A percentile compares a stretch with the other conserved stretches of the same genome.
Conservation (phyloP, 2,113 vertebrate genomes). For the Aramus guarauna region DNA sequence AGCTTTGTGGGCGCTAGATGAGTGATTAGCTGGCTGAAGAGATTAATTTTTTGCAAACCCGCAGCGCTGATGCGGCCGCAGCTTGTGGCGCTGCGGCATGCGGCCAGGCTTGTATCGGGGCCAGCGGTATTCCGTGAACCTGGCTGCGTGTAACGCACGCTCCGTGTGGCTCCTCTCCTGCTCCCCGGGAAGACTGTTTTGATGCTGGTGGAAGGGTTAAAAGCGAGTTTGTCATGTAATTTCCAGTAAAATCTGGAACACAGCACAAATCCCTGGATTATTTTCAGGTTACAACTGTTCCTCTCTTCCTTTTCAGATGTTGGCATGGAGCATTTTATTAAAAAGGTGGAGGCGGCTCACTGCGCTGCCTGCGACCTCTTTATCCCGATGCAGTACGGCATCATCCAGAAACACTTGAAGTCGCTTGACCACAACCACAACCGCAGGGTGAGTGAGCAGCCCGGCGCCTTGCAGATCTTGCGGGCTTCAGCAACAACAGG, state of each 20-base stretch:
- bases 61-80: background rate
- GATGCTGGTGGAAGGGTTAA: background rate
- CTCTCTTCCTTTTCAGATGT: conserved; percentile 70
- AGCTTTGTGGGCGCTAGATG: too few species aligned
- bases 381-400: conserved; percentile 88
- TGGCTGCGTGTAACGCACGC: background rate
- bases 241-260: too few species aligned
- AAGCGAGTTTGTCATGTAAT: background rate
- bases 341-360: conserved; percentile 90
- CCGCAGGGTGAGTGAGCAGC: conserved; percentile 77
- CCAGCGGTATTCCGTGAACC: background rate
- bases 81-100: too few species aligned
- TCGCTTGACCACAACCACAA: conserved; percentile 90
- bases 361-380: conserved; percentile 91
- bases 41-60: too few species aligned
- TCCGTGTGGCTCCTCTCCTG: background rate
- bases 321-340: conserved; percentile 92
- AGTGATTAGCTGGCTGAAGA: background rate
- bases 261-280: accelerated
- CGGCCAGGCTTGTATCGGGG: background rate
- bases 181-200: background rate
- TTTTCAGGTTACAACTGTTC: accelerated
- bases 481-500: background rate
- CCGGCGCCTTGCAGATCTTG: background rate
- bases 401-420: conserved; percentile 91